A percentile compares a stretch with the other conserved stretches of the same genome.
These are phyloP conservation scores for Cryptocephalus moraei DNA, from an alignment of 2,888 invertebrate genomes.

Conservation along the genomic window DNA sequence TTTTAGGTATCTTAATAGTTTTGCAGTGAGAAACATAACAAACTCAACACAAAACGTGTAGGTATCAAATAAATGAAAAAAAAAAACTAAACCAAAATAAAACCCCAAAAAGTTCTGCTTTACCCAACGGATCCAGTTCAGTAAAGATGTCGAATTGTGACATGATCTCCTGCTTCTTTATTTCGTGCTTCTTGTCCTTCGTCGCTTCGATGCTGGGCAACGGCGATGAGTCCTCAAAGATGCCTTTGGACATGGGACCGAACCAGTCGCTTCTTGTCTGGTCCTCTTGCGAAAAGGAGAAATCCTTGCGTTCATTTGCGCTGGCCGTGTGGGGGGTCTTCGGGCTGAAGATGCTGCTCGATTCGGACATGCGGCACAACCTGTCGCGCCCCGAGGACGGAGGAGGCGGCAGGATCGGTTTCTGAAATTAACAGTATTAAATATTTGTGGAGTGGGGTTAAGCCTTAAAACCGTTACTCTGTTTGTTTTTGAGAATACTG, in stretches of 20 bases:
- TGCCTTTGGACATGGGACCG: constrained; percentile 26
- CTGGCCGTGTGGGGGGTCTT: constrained; percentile 32
- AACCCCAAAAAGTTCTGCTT: constrained; percentile 31
- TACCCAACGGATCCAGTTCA: constrained; percentile 86
- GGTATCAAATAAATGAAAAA: no score
- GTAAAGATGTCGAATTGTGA: constrained; percentile 76
- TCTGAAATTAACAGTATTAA: constrained; percentile 15
- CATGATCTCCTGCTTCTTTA: constrained; percentile 34
- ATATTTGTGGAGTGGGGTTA: not conserved
- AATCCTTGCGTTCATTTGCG: constrained; percentile 25
- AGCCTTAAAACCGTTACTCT: not conserved
- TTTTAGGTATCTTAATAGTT: no score
- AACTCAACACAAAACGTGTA: no score
- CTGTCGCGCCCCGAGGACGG: constrained; percentile 28
- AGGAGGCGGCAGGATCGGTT: constrained; percentile 29
- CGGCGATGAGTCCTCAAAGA: constrained; percentile 29
- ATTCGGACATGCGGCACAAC: constrained; percentile 28
- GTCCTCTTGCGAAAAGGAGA: constrained; percentile 28
- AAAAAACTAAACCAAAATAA: no score
- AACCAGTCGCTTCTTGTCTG: constrained; percentile 36
- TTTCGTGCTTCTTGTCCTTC: constrained; percentile 33
- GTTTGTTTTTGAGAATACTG: constrained; percentile 2
- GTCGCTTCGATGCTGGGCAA: constrained; percentile 16
- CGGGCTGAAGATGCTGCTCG: constrained; percentile 34
- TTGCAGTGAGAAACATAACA: no score